phyloP scores from a whole-genome alignment of 2,113 vertebrate genomes.

The Rostratula benghalensis region DNA sequence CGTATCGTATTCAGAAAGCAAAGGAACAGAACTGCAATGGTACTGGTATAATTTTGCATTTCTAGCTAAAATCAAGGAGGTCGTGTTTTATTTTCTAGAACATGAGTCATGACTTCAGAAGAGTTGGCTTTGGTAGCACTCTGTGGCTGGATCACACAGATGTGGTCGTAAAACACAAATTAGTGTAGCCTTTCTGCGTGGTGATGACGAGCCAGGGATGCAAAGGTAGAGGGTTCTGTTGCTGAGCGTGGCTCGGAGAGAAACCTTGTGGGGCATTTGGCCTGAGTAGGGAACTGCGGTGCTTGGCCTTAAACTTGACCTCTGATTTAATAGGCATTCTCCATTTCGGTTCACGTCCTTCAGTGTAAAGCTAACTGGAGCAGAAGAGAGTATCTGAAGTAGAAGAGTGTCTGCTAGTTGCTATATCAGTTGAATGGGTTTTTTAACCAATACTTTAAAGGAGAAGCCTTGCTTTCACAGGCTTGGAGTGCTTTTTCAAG shows the following conservation, averaged over 20 bases:
- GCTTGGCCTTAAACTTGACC: not conserved
- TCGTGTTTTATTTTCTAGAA: not conserved
- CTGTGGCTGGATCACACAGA: not conserved
- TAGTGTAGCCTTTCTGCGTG: rapidly evolving
- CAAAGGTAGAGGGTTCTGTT: not conserved
- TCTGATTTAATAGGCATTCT: not conserved
- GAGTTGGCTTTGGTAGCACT: not conserved
- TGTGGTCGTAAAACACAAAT: not conserved
- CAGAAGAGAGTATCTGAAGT: not conserved
- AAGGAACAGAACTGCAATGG: not conserved
- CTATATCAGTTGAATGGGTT: not conserved
- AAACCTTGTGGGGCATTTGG: not conserved
- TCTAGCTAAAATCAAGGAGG: not conserved
- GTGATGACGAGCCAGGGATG: not conserved
- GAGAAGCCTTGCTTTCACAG: not conserved
- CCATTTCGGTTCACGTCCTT: not conserved
- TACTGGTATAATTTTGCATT: not conserved
- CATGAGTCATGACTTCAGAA: not conserved
- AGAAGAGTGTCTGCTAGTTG: not conserved
- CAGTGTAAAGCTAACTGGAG: not conserved
- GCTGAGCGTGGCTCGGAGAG: not conserved
- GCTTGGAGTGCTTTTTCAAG: not conserved
- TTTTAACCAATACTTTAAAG: not conserved
- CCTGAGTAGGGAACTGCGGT: not conserved
- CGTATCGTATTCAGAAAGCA: not conserved